phyloP scores from a whole-genome alignment of 1,140 invertebrate species.

The Drosophila teissieri region DNA sequence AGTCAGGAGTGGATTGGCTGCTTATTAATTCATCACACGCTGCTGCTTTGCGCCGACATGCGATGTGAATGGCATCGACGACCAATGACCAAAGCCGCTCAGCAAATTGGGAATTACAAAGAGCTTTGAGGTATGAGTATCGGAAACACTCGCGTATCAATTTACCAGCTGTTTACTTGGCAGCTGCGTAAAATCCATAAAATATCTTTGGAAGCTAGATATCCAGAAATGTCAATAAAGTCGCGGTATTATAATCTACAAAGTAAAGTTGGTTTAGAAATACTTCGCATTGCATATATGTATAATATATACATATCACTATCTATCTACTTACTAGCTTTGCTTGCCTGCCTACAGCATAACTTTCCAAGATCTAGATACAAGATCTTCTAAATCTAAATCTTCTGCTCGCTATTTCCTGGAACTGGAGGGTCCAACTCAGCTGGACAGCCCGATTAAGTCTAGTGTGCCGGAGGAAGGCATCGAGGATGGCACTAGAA shows the following conservation, averaged over 20 bases:
- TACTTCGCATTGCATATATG: too few species aligned
- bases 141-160: too few species aligned
- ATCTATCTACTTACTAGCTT: not conserved
- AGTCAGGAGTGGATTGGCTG: not conserved
- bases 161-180: too few species aligned
- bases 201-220: too few species aligned
- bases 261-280: not conserved
- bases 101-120: not conserved
- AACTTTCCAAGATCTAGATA: conserved; percentile 28
- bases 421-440: conserved; percentile 18
- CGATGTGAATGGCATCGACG: not conserved
- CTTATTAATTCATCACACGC: conserved; percentile 45
- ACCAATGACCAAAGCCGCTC: not conserved
- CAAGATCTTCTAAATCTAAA: conserved; percentile 5
- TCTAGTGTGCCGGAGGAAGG: conserved; percentile 31
- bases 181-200: too few species aligned
- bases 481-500: conserved; percentile 47
- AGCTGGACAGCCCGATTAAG: conserved; percentile 62
- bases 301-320: too few species aligned
- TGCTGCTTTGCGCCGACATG: not conserved
- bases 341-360: not conserved
- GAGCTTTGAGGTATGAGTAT: not conserved
- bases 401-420: conserved; percentile 16
- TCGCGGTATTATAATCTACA: too few species aligned
- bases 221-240: too few species aligned